Evolutionary conservation across 2,797 vertebrate genomes (phyloP), one percentile per base, ranked within the genome.

Genomic region (Phyllotis vaccarum): DNA sequence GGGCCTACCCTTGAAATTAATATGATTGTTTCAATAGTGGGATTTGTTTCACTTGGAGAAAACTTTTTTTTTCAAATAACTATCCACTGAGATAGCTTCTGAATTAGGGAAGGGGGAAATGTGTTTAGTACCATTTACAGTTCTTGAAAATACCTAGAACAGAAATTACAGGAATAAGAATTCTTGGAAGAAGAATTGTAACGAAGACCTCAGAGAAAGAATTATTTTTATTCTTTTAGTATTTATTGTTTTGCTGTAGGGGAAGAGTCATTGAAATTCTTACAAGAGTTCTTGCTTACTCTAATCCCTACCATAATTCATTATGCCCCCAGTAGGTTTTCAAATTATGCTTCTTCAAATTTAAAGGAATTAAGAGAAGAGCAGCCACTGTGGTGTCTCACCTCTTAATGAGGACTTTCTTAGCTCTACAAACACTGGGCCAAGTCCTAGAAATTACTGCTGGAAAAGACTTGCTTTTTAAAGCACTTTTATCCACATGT

Each of bases 321-420:
- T 92, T 83, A 82, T 22, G 2, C 13, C 68, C 1, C 7, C 56
- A 24, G 3, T 60, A 68, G n/a, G 29, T 74, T 95, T 90, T 81
- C 29, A 95, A 96, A 86, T 56, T 88, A 80, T 62, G 43, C 9
- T 90, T 31, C 54, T 29, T 86, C 75, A 19, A 34, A 76, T 6
- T 49, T 94, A 92, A 92, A 86, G 49, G 34, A 62, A 92, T 95
- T 95, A 96, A 88, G 76, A 89, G 95, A 86, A 54, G 40, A 66
- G 49, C 17, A 88, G 52, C 91, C 78, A 93, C 56, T 91, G 68
- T 86, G 37, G 10, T 24, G 27, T 93, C 40, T 90, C 68, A 75
- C 43, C 64, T 76, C 64, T 93, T 96, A 93, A 94, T 89, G 60
- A 96, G 90, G 92, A 46, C 64, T 88, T 91, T 60, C 72, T 95